phyloP scores from a whole-genome alignment of 64 coral and sea anemone species.

The Anthopleura sola region DNA sequence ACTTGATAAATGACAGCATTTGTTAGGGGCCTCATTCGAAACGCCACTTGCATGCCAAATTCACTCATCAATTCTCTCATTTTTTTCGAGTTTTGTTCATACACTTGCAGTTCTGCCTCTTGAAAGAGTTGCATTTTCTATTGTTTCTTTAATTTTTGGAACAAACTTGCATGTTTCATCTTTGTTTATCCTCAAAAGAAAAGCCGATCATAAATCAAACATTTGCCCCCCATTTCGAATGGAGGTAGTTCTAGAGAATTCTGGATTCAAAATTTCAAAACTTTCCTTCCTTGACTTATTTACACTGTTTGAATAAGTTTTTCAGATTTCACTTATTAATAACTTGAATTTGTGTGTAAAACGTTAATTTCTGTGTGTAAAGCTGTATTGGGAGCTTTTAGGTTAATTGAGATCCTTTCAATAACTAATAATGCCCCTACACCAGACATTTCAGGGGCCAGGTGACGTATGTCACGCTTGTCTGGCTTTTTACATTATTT shows the following conservation, averaged over 20 bases:
- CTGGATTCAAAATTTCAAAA: not conserved
- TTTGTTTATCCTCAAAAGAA: not conserved
- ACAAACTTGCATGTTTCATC: slow-evolving; percentile 1
- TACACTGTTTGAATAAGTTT: not conserved
- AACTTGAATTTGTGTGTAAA: slow-evolving; percentile 19
- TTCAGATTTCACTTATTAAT: slow-evolving; percentile 21
- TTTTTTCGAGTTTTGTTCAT: not conserved
- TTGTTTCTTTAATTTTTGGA: not conserved
- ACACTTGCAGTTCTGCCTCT: not conserved
- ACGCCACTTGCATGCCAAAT: slow-evolving; percentile 22
- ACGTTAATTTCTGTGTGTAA: slow-evolving; percentile 41
- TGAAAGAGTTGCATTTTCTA: slow-evolving; percentile 16
- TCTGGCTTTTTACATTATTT: slow-evolving; percentile 99
- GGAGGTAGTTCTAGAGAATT: slow-evolving; percentile 6
- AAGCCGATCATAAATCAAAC: not conserved
- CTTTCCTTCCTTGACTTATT: not conserved
- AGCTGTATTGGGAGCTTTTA: slow-evolving; percentile 87
- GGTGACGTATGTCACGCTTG: slow-evolving; percentile 99
- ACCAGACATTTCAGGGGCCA: slow-evolving; percentile 87
- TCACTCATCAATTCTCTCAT: not conserved
- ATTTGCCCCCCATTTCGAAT: not conserved
- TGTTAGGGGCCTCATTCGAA: not conserved
- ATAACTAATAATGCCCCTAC: slow-evolving; percentile 94
- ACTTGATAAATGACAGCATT: slow-evolving; percentile 24
- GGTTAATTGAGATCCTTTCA: slow-evolving; percentile 95